Base-by-base conservation (phyloP, 2,113 vertebrate species). In the Suricata suricatta region DNA sequence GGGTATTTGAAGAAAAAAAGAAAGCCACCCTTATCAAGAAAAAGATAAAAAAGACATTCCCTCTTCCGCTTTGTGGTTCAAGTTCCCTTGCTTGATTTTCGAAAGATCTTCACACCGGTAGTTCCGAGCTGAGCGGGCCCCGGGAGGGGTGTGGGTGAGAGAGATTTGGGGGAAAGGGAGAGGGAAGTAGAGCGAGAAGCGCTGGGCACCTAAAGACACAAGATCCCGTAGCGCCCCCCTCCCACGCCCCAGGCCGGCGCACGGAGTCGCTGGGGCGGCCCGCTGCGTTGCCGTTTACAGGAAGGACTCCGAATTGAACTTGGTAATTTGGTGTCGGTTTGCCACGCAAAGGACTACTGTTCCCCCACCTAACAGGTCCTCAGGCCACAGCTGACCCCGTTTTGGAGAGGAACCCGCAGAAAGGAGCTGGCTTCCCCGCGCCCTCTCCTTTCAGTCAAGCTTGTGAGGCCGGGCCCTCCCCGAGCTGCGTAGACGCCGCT, bases 281-380 rank as follows among this genome's bases (percentile, higher is more conserved):
- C 95, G 64, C 44, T 64, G 97, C 97, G 98, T 98, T 98, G 97
- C 98, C 96, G 98, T 98, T 98, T 97, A 96, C 97, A 63, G 92
- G 97, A 94, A 93, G 94, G 93, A 97, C 95, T 97, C 96, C 41
- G 91, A 95, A 95, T 77, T 94, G 96, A 77, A 72, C 95, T 98
- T 98, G 92, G 98, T 98, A 97, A 98, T 98, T 99, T 94, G 98
- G 98, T 98, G 98, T 99, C 98, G 31, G 88, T 97, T 99, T 99
- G 98, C 98, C 98, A 96, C 96, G 89, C 88, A 87, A 97, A 90
- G 96, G 88, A 96, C 97, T 97, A 98, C 96, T 96, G 97, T 97
- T 2, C 98, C 97, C 97, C 97, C 94, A 97, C 92, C 96, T 96
- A 97, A 96, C 95, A 96, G 92, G 93, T 98, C 97, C 91, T 76